Evolutionary conservation across 1,140 invertebrate species (phyloP).

Genomic region (Mamestra configurata): DNA sequence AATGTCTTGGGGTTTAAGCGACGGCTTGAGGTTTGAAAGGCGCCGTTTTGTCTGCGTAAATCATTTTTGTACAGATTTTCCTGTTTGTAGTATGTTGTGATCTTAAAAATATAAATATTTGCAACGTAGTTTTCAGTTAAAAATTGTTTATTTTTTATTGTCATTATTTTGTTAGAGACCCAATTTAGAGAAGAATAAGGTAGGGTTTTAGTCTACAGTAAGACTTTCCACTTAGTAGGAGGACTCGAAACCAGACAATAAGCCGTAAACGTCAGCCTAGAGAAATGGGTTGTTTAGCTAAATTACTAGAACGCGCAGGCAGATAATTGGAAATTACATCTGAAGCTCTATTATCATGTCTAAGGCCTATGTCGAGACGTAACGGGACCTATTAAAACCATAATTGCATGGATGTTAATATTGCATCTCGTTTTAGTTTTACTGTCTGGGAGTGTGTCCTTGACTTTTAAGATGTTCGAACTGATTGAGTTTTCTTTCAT

Average conservation of each 20-base stretch:
- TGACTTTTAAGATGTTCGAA: too few species aligned
- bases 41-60: slow-evolving; percentile 31
- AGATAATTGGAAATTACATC: slow-evolving; percentile 14
- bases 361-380: background rate
- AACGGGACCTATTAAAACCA: background rate
- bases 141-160: too few species aligned
- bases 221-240: background rate
- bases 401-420: background rate
- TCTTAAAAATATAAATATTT: background rate
- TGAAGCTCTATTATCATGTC: background rate
- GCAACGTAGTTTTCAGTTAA: too few species aligned
- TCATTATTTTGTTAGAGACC: too few species aligned
- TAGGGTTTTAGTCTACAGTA: background rate
- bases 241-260: slow-evolving; percentile 2
- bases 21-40: slow-evolving; percentile 45
- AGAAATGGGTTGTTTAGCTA: slow-evolving; percentile 12
- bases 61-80: slow-evolving; percentile 47
- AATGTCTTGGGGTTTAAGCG: slow-evolving; percentile 69
- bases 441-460: too few species aligned
- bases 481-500: too few species aligned
- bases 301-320: background rate
- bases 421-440: too few species aligned
- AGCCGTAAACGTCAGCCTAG: slow-evolving; percentile 5
- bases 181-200: too few species aligned
- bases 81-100: background rate